Conservation (phyloP, 2,888 invertebrate species). For the Pimpla rufipes region DNA sequence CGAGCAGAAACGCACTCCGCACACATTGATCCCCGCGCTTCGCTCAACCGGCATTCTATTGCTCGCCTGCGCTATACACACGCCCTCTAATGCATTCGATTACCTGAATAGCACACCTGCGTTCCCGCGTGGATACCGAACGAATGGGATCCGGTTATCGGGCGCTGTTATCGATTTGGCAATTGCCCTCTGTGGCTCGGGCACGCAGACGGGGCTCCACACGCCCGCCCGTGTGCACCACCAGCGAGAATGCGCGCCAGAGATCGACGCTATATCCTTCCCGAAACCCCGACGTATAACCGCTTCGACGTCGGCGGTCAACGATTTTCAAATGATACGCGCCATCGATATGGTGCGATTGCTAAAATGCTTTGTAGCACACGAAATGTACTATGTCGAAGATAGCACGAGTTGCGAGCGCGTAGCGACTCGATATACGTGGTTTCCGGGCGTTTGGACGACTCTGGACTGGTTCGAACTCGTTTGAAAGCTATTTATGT, state of each 20-base stretch:
- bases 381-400: neutral
- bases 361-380: neutral
- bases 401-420: neutral
- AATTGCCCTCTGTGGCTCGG: slow-evolving; percentile 42
- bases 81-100: slow-evolving; percentile 59
- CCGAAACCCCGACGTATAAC: neutral
- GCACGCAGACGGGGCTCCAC: neutral
- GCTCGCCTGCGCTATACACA: slow-evolving; percentile 32
- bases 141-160: slow-evolving; percentile 60
- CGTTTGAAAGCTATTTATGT: neutral
- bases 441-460: neutral
- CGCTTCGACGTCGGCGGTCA: neutral
- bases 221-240: too few relatives aligned
- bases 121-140: slow-evolving; percentile 44
- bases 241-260: neutral
- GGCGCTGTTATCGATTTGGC: slow-evolving; percentile 61
- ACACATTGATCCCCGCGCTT: neutral
- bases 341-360: slow-evolving; percentile 17
- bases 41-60: slow-evolving; percentile 32
- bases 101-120: slow-evolving; percentile 60
- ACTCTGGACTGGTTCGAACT: neutral
- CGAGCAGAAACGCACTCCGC: slow-evolving; percentile 33
- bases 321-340: slow-evolving; percentile 46
- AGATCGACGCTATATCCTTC: slow-evolving; percentile 9
- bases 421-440: neutral